phyloP scores from a whole-genome alignment of 2,888 invertebrate genomes.

The Heliconius sara region DNA sequence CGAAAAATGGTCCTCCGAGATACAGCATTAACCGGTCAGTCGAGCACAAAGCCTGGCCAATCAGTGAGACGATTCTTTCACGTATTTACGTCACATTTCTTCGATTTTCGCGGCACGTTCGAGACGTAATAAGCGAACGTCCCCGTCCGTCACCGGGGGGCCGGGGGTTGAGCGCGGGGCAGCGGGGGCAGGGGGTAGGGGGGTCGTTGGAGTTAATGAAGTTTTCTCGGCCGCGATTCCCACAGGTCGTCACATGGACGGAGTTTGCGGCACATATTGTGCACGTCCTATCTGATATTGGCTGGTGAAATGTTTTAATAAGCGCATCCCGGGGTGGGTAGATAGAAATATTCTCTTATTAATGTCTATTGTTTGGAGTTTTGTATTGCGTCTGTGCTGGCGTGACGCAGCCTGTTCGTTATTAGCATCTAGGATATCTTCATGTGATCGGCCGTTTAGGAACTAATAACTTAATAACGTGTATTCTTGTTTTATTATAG shows the following conservation, averaged over 20 bases:
- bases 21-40: slow-evolving; percentile 80
- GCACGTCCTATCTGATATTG: slow-evolving; percentile 81
- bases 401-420: slow-evolving; percentile 49
- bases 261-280: slow-evolving; percentile 82
- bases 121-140: slow-evolving; percentile 81
- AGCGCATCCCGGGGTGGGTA: slow-evolving; percentile 76
- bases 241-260: slow-evolving; percentile 83
- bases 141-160: slow-evolving; percentile 68
- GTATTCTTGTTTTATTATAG: background rate
- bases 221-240: slow-evolving; percentile 83
- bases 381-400: slow-evolving; percentile 73
- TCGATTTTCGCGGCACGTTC: slow-evolving; percentile 83
- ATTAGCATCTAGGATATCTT: slow-evolving; percentile 45
- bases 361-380: slow-evolving; percentile 83
- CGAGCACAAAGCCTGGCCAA: slow-evolving; percentile 78
- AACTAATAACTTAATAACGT: slow-evolving; percentile 33
- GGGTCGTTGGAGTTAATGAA: slow-evolving; percentile 82
- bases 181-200: slow-evolving; percentile 60
- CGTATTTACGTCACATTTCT: slow-evolving; percentile 83
- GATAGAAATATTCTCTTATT: slow-evolving; percentile 74
- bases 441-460: slow-evolving; percentile 28
- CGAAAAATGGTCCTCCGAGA: slow-evolving; percentile 66
- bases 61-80: slow-evolving; percentile 78
- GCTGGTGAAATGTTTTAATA: slow-evolving; percentile 82
- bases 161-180: slow-evolving; percentile 52